Evolutionary conservation across 2,797 vertebrate species (phyloP).

Genomic region (Etheostoma perlongum): DNA sequence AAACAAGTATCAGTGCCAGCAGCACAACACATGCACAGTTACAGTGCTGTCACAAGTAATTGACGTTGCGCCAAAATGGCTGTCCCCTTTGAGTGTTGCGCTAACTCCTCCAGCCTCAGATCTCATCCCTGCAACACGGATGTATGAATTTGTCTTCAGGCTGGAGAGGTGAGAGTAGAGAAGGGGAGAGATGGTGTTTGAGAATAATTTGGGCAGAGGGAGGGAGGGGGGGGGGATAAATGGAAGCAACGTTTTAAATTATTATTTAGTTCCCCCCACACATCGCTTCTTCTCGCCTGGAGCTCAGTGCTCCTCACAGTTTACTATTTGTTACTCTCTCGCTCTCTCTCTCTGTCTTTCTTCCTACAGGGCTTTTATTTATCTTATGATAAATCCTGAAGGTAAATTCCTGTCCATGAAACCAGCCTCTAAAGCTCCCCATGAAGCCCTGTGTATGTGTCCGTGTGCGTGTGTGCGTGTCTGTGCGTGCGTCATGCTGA

Average conservation of each 20-base stretch:
- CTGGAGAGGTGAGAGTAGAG: slow-evolving; percentile 31
- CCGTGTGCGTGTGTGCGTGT: not conserved
- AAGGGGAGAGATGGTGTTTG: slow-evolving; percentile 8
- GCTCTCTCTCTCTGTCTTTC: no score
- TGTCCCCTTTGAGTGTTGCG: slow-evolving; percentile 33
- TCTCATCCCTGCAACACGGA: slow-evolving; percentile 26
- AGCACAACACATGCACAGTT: not conserved
- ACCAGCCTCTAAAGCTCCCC: slow-evolving; percentile 35
- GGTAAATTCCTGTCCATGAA: slow-evolving; percentile 67
- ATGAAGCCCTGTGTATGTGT: slow-evolving; percentile 14
- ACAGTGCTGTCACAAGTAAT: slow-evolving; percentile 8
- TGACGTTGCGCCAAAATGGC: slow-evolving; percentile 4
- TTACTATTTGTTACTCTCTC: slow-evolving; percentile 55
- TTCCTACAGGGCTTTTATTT: slow-evolving; percentile 35
- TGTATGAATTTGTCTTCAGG: slow-evolving; percentile 27
- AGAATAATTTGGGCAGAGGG: slow-evolving; percentile 23
- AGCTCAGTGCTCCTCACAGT: slow-evolving; percentile 55
- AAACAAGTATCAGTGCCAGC: not conserved
- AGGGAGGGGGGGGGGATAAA: slow-evolving; percentile 6
- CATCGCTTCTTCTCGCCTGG: slow-evolving; percentile 28
- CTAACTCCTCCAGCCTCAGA: slow-evolving; percentile 35
- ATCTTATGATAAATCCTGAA: slow-evolving; percentile 66
- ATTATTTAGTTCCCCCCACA: slow-evolving; percentile 64
- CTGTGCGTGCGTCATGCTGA: not conserved
- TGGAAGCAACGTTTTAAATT: slow-evolving; percentile 67